Percentiles rank a stretch among this genome's conserved stretches.
These are phyloP conservation scores for Pogonognathellus flavescens DNA, from an alignment of 1,140 invertebrate genomes.

Conservation along the genomic window DNA sequence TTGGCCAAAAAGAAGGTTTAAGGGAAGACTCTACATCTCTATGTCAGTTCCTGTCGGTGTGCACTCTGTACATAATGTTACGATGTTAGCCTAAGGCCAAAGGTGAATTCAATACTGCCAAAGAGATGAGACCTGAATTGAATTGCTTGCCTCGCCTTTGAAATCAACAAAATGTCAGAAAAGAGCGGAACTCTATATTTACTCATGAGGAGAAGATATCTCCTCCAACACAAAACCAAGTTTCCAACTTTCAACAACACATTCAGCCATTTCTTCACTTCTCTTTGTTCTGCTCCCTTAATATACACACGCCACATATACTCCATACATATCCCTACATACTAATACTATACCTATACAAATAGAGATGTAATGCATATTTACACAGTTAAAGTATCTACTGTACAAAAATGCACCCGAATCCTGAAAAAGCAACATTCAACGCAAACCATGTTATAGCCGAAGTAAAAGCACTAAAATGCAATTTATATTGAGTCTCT, in stretches of 20 bases:
- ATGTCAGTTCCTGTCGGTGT: conserved; percentile 5
- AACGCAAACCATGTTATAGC: too few species aligned
- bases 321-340: too few species aligned
- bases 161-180: conserved; percentile 6
- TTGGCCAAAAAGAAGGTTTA: conserved; percentile 5
- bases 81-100: conserved; percentile 30
- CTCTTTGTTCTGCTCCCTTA: neutral
- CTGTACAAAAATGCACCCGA: too few species aligned
- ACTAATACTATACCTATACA: too few species aligned
- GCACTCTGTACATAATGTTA: conserved; percentile 9
- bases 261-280: neutral
- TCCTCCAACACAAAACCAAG: neutral
- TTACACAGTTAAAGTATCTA: too few species aligned
- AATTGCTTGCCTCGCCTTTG: conserved; percentile 26
- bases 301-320: neutral
- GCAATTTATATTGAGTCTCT: too few species aligned
- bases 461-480: too few species aligned
- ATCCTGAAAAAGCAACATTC: too few species aligned
- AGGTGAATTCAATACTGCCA: conserved; percentile 46
- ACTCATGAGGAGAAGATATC: neutral
- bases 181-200: conserved; percentile 28
- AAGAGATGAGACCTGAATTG: conserved; percentile 32
- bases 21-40: conserved; percentile 11
- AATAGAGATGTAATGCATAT: too few species aligned
- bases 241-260: neutral